These are phyloP conservation scores for Lampris incognitus DNA, from an alignment of 2,113 vertebrate species.

Conservation along the genomic window DNA sequence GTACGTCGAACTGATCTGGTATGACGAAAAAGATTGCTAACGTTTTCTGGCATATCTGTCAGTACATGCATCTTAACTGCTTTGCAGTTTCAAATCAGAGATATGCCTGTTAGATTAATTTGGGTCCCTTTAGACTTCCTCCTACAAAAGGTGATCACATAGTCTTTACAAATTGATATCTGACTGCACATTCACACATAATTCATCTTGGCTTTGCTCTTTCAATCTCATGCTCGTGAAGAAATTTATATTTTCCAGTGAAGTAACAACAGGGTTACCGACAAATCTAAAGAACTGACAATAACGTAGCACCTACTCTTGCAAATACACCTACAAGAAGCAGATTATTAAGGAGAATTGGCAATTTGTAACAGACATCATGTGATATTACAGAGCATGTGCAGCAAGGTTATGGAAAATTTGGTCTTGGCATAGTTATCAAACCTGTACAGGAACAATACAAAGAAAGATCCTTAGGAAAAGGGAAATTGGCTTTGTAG, in stretches of 20 bases:
- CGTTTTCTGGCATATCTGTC: constrained; percentile 56
- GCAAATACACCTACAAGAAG: constrained; percentile 44
- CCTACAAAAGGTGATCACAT: constrained; percentile 4
- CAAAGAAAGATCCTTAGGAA: constrained; percentile 38
- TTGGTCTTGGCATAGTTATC: constrained; percentile 39
- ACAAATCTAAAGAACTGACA: background rate
- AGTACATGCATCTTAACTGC: constrained; percentile 29
- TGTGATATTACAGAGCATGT: constrained; percentile 31
- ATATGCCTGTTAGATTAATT: constrained; percentile 34
- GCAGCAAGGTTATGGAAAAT: constrained; percentile 34
- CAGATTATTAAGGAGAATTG: constrained; percentile 26
- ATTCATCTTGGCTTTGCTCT: constrained; percentile 3
- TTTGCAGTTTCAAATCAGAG: constrained; percentile 40
- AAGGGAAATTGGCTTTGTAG: constrained; percentile 23
- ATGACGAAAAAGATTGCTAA: constrained; percentile 63
- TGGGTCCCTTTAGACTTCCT: constrained; percentile 34
- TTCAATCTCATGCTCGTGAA: constrained; percentile 1
- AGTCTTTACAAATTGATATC: constrained; percentile 32
- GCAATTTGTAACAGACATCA: constrained; percentile 6
- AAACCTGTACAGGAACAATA: constrained; percentile 25
- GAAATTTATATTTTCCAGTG: background rate
- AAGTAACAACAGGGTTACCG: background rate
- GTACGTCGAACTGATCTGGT: constrained; percentile 58
- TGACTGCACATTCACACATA: constrained; percentile 4
- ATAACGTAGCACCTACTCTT: constrained; percentile 14